Base-by-base conservation (phyloP, 2,797 vertebrate species). In the Peromyscus eremicus region DNA sequence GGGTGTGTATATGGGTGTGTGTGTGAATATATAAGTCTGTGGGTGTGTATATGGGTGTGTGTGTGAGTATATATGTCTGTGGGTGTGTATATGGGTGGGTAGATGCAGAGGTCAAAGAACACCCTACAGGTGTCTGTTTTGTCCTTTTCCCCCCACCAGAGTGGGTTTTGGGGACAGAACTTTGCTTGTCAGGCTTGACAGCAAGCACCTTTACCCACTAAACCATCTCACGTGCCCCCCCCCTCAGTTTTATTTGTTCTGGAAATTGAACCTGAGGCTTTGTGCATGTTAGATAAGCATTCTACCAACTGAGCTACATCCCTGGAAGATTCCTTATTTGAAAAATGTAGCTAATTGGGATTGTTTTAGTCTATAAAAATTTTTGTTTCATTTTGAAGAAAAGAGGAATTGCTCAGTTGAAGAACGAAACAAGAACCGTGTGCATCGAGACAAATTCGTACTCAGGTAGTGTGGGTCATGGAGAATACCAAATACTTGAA, bases 301-400 rank as follows among this genome's bases (percentile, higher is more conserved):
- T 43, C 27, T 89, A 43, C 29, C 27, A 32, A 75, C 86, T 75
- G n/a, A 88, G n/a, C 70, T 43, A 34, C 17, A 43, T 21, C 10
- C 71, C 57, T n/a, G 80, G 75, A 79, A 90, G 81, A 70, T 21
- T 52, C 16, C 66, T 91, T 62, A 92, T 95, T 95, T 89, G 83
- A 52, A 79, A 92, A 95, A 60, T 19, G 46, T 60, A 64, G 23
- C 46, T 95, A 71, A 84, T 81, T 76, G 34, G 52, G 46, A 81
- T 96, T 27, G 27, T 37, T 89, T 85, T 23, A 62, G 60, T 79
- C 13, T 91, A 16, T 87, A 83, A 86, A 52, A 5, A 13, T 64
- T 84, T 37, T 86, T 88, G 79, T 92, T 81, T 70, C 62, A 62
- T 66, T 46, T 89, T 64, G 37, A 90, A 83, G n/a, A 77, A 85